phyloP scores from a whole-genome alignment of 2,888 invertebrate species.

The Cyrtodaria siliqua region DNA sequence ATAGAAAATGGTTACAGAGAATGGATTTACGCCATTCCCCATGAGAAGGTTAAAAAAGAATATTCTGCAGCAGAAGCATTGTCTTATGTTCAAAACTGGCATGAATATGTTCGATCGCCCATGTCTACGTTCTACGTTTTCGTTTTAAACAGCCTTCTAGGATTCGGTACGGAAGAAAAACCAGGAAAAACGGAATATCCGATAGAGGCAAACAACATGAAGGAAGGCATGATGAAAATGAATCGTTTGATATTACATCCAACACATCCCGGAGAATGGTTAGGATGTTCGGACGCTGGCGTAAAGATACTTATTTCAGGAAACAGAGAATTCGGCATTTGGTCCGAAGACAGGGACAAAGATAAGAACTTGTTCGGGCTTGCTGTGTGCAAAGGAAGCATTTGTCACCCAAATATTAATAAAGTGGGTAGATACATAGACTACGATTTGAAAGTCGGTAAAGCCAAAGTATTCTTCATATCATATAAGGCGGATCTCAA shows the following conservation, averaged over 20 bases:
- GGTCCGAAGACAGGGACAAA: not conserved
- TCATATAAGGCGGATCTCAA: constrained; percentile 21
- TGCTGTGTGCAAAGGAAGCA: constrained; percentile 58
- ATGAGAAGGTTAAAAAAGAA: constrained; percentile 35
- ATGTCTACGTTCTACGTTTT: constrained; percentile 66
- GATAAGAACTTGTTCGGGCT: not conserved
- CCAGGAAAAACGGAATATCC: constrained; percentile 62
- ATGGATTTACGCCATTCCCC: constrained; percentile 69
- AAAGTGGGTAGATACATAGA: constrained; percentile 50
- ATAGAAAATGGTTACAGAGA: constrained; percentile 68
- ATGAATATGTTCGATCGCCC: constrained; percentile 53
- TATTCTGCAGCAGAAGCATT: constrained; percentile 64
- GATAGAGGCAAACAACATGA: constrained; percentile 50
- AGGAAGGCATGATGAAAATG: constrained; percentile 52
- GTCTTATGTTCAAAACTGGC: constrained; percentile 59
- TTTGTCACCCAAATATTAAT: constrained; percentile 60
- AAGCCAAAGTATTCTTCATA: constrained; percentile 38
- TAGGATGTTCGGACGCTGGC: constrained; percentile 45
- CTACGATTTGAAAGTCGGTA: constrained; percentile 48
- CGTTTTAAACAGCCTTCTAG: constrained; percentile 62
- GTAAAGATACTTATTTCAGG: constrained; percentile 22
- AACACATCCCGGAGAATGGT: constrained; percentile 66
- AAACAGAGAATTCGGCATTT: constrained; percentile 15
- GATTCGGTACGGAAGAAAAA: constrained; percentile 52
- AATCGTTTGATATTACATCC: constrained; percentile 55